Base-by-base conservation (phyloP, 2,888 invertebrate genomes). In the Ceraclea dissimilis region DNA sequence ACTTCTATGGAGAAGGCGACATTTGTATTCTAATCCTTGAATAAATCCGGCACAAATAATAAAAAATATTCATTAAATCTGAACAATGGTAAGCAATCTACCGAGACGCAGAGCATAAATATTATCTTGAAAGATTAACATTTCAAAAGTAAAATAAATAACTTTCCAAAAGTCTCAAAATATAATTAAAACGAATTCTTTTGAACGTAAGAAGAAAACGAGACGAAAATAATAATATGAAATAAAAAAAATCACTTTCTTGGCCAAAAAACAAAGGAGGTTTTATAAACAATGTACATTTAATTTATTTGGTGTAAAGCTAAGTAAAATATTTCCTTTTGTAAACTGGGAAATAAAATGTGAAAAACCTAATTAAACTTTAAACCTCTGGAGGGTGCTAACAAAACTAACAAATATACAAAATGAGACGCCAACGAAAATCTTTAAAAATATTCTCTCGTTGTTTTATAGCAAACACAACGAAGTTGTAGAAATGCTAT, bases 51-150 rank as follows among this genome's bases (percentile, higher is more conserved):
- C 39, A 39, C 4, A 39, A 13, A 39, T 39, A 8, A 39, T n/a
- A n/a, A 39, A 39, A n/a, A 39, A 39, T 39, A 39, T 39, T 39
- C 39, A 39, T 39, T 39, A 39, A 26, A 39, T 39, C 13, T 39
- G 16, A 39, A 39, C 39, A 39, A 39, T 39, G 16, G 39, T 13
- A 13, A 39, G 39, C 13, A 4, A 39, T 8, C 2, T 13, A n/a
- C n/a, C 4, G 13, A 39, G 16, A 39, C n/a, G 39, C 4, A 39
- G 2, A 39, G 39, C 13, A 39, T 39, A 39, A 39, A 39, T 39
- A 39, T 39, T 39, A 39, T 39, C 13, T 39, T 4, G 39, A 13
- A 16, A 39, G 39, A 39, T 39, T 39, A 39, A 39, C 39, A 39
- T 39, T 39, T 39, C 39, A 39, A 39, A 39, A 39, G 39, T 13